A percentile compares a stretch with the other conserved stretches of the same genome.
These are phyloP conservation scores for Bhutanitis thaidina DNA, from an alignment of 2,888 invertebrate genomes.

Conservation along the genomic window DNA sequence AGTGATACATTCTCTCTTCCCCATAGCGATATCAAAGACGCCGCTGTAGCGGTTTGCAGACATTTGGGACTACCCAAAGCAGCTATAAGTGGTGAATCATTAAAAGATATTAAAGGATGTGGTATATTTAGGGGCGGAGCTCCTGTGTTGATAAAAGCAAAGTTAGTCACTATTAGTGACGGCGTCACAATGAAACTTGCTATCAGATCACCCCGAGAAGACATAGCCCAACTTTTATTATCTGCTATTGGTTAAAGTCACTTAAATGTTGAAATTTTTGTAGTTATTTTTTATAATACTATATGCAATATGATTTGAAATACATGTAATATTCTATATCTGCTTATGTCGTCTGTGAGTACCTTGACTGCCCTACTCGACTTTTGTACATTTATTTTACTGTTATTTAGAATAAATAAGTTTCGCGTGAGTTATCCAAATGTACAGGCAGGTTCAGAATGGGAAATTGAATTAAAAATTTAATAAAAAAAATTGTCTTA, in stretches of 20 bases:
- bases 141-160: conserved; percentile 92
- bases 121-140: conserved; percentile 95
- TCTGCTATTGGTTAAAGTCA: conserved; percentile 87
- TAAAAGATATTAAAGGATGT: conserved; percentile 63
- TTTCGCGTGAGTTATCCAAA: too few relatives aligned
- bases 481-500: too few relatives aligned
- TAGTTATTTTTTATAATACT: neutral
- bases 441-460: too few relatives aligned
- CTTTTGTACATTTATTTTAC: too few relatives aligned
- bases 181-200: conserved; percentile 97
- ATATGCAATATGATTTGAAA: too few relatives aligned
- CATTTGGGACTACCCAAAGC: conserved; percentile 57
- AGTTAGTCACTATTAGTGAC: conserved; percentile 84
- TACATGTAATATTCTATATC: too few relatives aligned
- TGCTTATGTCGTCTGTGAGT: too few relatives aligned
- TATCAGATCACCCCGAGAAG: conserved; percentile 91
- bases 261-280: neutral
- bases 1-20: conserved; percentile 96
- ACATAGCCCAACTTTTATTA: conserved; percentile 92
- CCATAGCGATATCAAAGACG: conserved; percentile 56
- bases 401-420: too few relatives aligned
- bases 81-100: conserved; percentile 58
- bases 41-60: conserved; percentile 63
- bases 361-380: too few relatives aligned
- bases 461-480: too few relatives aligned